These are phyloP conservation scores for Morpho deidamia DNA, from an alignment of 2,888 invertebrate species.

Conservation along the genomic window DNA sequence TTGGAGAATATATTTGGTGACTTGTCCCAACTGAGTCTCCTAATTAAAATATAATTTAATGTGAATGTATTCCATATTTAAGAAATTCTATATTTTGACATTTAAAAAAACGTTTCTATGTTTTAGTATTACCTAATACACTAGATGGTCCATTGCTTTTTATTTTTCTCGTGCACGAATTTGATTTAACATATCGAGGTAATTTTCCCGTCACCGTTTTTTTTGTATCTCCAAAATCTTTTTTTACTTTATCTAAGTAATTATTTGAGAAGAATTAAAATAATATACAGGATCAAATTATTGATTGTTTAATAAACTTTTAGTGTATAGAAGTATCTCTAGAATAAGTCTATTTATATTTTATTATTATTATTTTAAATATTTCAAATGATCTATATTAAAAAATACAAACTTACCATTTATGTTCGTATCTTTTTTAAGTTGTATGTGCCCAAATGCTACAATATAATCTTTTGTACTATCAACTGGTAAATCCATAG, in stretches of 20 bases:
- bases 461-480: slow-evolving; percentile 19
- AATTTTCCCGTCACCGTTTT: not conserved
- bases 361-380: not conserved
- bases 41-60: not conserved
- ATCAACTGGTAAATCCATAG: slow-evolving; percentile 6
- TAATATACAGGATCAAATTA: not conserved
- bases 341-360: too few relatives aligned
- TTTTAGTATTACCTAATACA: not conserved
- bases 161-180: not conserved
- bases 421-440: slow-evolving; percentile 15
- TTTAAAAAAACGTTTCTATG: not conserved
- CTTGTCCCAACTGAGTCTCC: slow-evolving; percentile 19
- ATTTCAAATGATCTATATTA: too few relatives aligned
- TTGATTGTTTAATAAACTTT: too few relatives aligned
- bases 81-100: too few relatives aligned
- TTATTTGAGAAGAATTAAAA: not conserved
- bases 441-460: slow-evolving; percentile 21
- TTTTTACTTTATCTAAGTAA: slow-evolving; percentile 1
- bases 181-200: not conserved
- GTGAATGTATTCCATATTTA: too few relatives aligned
- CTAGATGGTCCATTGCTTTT: not conserved
- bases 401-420: slow-evolving; percentile 11
- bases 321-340: too few relatives aligned
- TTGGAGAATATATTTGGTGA: slow-evolving; percentile 7
- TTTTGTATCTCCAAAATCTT: not conserved